These are phyloP conservation scores for Amniataba percoides DNA, from an alignment of 2,797 vertebrate genomes.

Conservation along the genomic window DNA sequence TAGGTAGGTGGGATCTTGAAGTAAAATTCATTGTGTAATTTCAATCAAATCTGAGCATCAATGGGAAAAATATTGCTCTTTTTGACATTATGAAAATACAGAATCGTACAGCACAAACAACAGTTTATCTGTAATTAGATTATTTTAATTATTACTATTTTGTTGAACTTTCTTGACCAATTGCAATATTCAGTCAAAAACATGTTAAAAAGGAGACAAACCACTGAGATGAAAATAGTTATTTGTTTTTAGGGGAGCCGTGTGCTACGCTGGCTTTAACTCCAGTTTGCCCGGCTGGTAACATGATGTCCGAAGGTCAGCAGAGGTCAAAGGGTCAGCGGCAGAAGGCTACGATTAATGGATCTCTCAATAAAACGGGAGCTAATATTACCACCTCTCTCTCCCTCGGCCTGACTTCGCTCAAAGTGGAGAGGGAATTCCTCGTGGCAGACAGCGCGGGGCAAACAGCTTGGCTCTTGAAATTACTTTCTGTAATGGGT, in stretches of 20 bases:
- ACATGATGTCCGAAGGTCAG: slow-evolving; percentile 87
- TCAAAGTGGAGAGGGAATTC: slow-evolving; percentile 79
- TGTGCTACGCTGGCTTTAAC: slow-evolving; percentile 27
- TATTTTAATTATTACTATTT: background rate
- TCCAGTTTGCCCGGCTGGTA: slow-evolving; percentile 66
- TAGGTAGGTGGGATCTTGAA: background rate
- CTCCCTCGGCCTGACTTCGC: slow-evolving; percentile 68
- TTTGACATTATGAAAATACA: background rate
- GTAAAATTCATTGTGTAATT: background rate
- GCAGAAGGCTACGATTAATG: slow-evolving; percentile 87
- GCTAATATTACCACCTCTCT: slow-evolving; percentile 85
- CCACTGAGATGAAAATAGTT: slow-evolving; percentile 4
- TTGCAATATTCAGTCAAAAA: too few species aligned
- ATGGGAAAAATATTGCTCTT: background rate
- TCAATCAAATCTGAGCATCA: background rate
- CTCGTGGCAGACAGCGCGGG: slow-evolving; percentile 68
- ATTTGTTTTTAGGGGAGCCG: slow-evolving; percentile 23
- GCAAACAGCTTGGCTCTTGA: slow-evolving; percentile 82
- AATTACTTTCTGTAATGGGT: slow-evolving; percentile 82
- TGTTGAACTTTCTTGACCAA: slow-evolving; percentile 7
- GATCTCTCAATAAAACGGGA: slow-evolving; percentile 87
- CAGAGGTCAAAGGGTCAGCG: slow-evolving; percentile 82
- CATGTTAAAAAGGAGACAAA: slow-evolving; percentile 1
- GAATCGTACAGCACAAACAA: background rate
- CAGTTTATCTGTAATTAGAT: background rate